These are phyloP conservation scores for Caenorhabditis wallacei DNA, from an alignment of 2,888 invertebrate genomes.

Conservation along the genomic window DNA sequence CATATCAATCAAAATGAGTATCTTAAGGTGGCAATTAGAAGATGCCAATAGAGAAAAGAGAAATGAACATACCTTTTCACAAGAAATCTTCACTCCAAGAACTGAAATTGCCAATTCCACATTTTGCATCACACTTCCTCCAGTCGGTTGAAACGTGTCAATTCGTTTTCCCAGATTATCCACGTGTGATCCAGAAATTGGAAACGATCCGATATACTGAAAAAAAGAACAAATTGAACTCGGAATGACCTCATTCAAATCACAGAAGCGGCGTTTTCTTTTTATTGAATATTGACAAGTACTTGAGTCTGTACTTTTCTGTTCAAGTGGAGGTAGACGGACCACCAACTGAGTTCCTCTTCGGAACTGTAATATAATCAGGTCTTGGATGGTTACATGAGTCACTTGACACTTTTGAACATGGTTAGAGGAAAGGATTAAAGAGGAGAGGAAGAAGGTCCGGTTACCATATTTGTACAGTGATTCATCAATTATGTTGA, in stretches of 20 bases:
- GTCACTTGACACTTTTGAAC: slow-evolving; percentile 59
- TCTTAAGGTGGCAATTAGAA: background rate
- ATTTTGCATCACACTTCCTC: slow-evolving; percentile 27
- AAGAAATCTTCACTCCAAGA: slow-evolving; percentile 67
- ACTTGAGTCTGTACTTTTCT: slow-evolving; percentile 48
- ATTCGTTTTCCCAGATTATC: slow-evolving; percentile 62
- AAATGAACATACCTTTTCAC: slow-evolving; percentile 58
- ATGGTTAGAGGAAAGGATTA: slow-evolving; percentile 21
- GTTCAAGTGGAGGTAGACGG: slow-evolving; percentile 60
- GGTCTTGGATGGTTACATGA: slow-evolving; percentile 14
- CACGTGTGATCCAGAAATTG: slow-evolving; percentile 62
- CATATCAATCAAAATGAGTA: slow-evolving; percentile 13
- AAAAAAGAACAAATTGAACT: slow-evolving; percentile 32
- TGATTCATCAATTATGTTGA: slow-evolving; percentile 7
- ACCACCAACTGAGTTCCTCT: slow-evolving; percentile 19
- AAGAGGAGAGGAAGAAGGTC: slow-evolving; percentile 1
- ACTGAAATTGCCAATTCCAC: slow-evolving; percentile 68
- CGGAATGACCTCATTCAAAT: slow-evolving; percentile 22
- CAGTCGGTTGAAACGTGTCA: slow-evolving; percentile 58
- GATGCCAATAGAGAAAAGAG: background rate
- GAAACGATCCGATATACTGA: slow-evolving; percentile 73
- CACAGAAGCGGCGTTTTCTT: too few relatives aligned
- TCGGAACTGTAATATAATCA: slow-evolving; percentile 50
- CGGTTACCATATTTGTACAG: slow-evolving; percentile 44
- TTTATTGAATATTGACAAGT: slow-evolving; percentile 19